phyloP scores from a whole-genome alignment of 2,113 vertebrate species.

The Synchiropus splendidus region DNA sequence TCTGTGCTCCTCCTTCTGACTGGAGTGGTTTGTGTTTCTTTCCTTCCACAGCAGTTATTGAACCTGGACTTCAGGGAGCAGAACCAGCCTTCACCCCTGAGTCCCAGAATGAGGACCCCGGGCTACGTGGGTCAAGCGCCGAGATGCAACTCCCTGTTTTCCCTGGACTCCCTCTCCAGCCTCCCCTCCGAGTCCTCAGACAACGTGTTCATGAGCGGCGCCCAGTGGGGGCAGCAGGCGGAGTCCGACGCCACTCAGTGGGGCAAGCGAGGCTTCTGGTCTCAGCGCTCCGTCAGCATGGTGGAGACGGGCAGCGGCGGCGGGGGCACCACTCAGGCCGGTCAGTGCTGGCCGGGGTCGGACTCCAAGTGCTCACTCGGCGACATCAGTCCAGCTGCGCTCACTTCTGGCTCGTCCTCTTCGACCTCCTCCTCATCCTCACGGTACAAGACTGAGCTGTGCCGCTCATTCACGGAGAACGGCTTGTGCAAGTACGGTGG shows the following conservation, averaged over 20 bases:
- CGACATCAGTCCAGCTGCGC: constrained; percentile 23
- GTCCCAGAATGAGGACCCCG: constrained; percentile 26
- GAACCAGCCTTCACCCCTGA: constrained; percentile 12
- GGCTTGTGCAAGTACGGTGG: constrained; percentile 69
- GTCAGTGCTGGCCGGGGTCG: constrained; percentile 47
- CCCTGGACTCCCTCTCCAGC: constrained; percentile 34
- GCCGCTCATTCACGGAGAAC: constrained; percentile 66
- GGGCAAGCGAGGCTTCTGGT: constrained; percentile 52
- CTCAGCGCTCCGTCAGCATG: constrained; percentile 65
- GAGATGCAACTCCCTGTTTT: constrained; percentile 20
- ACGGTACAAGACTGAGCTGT: constrained; percentile 73
- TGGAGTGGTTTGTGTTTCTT: too few species aligned
- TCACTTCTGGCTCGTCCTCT: constrained; percentile 21
- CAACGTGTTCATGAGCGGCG: constrained; percentile 19
- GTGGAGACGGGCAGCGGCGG: constrained; percentile 52
- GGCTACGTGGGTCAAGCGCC: constrained; percentile 35
- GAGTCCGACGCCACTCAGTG: constrained; percentile 28
- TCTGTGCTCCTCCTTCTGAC: too few species aligned
- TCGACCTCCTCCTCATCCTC: constrained; percentile 34
- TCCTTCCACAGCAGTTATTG: constrained; percentile 48
- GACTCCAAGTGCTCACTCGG: constrained; percentile 14
- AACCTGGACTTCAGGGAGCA: constrained; percentile 56
- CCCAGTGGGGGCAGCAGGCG: constrained; percentile 42
- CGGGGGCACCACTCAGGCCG: constrained; percentile 18
- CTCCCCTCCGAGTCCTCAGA: constrained; percentile 30